A percentile compares a stretch with the other conserved stretches of the same genome.
These are phyloP conservation scores for Amphipoea lucens DNA, from an alignment of 2,888 invertebrate species.

Conservation along the genomic window DNA sequence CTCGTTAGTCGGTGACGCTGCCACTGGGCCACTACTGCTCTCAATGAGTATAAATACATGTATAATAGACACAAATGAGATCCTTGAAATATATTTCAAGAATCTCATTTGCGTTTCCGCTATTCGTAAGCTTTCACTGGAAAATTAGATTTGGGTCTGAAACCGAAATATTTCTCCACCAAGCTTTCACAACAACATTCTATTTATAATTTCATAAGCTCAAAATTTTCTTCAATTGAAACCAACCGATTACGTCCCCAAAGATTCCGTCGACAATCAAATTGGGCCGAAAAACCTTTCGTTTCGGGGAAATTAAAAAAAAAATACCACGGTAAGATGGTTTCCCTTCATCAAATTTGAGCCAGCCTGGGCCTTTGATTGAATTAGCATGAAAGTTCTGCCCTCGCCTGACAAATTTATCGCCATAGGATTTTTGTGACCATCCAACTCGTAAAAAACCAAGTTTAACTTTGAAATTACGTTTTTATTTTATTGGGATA, in stretches of 20 bases:
- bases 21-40: neutral
- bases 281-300: conserved; percentile 62
- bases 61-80: neutral
- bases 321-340: conserved; percentile 69
- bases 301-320: conserved; percentile 71
- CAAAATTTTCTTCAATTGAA: conserved; percentile 21
- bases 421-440: conserved; percentile 79
- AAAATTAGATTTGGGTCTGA: neutral
- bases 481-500: conserved; percentile 81
- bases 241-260: conserved; percentile 20
- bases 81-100: neutral
- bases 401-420: conserved; percentile 85
- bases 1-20: neutral
- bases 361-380: conserved; percentile 84
- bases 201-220: neutral
- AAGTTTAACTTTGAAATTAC: conserved; percentile 81
- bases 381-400: conserved; percentile 88
- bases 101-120: neutral
- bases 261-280: conserved; percentile 49
- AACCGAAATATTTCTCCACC: neutral
- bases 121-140: neutral
- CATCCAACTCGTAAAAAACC: conserved; percentile 78
- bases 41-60: neutral
- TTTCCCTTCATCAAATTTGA: conserved; percentile 86
- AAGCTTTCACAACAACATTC: neutral